Evolutionary conservation across 92 coral and sea anemone species (phyloP).

Genomic region (Bergia puertoricense): DNA sequence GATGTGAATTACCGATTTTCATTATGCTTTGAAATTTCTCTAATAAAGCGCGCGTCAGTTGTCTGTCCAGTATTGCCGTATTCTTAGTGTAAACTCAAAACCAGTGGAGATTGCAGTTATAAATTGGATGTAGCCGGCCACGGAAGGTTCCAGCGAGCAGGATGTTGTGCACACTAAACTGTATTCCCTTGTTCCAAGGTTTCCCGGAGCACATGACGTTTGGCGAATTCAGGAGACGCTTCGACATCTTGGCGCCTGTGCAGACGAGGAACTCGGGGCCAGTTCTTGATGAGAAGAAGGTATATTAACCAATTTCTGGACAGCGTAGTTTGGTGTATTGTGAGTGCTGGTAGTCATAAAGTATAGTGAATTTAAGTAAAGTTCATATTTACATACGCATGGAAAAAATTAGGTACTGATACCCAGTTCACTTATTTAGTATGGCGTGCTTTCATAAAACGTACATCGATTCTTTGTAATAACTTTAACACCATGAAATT

Average conservation of each 20-base stretch:
- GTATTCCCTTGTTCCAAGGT: slow-evolving; percentile 56
- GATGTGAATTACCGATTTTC: neutral
- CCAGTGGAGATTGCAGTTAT: neutral
- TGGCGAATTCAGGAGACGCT: slow-evolving; percentile 93
- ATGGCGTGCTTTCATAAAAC: no score
- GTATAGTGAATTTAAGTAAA: no score
- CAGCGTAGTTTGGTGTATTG: neutral
- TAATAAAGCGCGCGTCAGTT: neutral
- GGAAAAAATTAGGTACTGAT: no score
- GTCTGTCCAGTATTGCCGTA: neutral
- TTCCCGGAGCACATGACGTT: slow-evolving; percentile 99
- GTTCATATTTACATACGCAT: no score
- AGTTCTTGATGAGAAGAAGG: slow-evolving; percentile 96
- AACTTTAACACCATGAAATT: no score
- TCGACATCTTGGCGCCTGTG: slow-evolving; percentile 87
- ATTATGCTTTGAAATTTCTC: neutral
- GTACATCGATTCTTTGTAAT: no score
- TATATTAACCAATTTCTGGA: slow-evolving; percentile 36
- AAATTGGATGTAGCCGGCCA: neutral
- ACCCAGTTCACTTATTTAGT: no score
- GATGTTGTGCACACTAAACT: neutral
- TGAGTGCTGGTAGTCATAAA: neutral
- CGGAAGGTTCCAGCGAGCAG: neutral
- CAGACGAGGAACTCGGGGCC: slow-evolving; percentile 82
- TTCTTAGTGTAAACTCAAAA: neutral